These are phyloP conservation scores for Palythoa caribaeorum DNA, from an alignment of 92 coral and sea anemone genomes.

Conservation along the genomic window DNA sequence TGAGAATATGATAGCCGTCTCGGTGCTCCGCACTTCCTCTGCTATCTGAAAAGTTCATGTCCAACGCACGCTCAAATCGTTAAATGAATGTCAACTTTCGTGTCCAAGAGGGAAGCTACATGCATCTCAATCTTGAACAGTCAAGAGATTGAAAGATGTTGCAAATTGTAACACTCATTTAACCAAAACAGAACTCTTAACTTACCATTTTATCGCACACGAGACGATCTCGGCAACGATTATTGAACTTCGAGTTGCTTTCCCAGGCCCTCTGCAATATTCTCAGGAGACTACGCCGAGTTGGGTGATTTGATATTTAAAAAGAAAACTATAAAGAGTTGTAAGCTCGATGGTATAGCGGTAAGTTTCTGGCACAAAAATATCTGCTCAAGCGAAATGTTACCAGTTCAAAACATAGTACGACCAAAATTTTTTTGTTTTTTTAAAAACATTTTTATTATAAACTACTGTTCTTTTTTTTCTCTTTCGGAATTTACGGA, in stretches of 20 bases:
- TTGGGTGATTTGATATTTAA: neutral
- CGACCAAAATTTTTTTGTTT: neutral
- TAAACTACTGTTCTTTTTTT: neutral
- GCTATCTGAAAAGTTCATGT: neutral
- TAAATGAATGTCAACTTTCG: neutral
- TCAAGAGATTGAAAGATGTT: neutral
- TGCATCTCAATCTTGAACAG: neutral
- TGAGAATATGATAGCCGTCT: neutral
- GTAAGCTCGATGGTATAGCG: neutral
- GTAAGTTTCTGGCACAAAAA: neutral
- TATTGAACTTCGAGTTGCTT: conserved; percentile 5
- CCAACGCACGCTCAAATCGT: neutral
- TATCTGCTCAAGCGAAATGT: neutral
- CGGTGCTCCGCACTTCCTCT: neutral
- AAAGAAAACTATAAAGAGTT: neutral
- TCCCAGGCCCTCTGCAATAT: conserved; percentile 7
- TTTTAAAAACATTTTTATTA: no score
- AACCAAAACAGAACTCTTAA: neutral
- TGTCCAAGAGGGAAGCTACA: neutral
- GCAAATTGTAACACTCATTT: neutral
- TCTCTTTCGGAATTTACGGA: neutral
- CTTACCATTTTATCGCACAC: neutral
- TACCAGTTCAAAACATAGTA: neutral
- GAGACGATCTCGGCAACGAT: neutral
- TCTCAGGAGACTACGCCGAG: neutral